These are phyloP conservation scores for Reinhardtius hippoglossoides DNA, from an alignment of 2,113 vertebrate genomes.

Conservation along the genomic window DNA sequence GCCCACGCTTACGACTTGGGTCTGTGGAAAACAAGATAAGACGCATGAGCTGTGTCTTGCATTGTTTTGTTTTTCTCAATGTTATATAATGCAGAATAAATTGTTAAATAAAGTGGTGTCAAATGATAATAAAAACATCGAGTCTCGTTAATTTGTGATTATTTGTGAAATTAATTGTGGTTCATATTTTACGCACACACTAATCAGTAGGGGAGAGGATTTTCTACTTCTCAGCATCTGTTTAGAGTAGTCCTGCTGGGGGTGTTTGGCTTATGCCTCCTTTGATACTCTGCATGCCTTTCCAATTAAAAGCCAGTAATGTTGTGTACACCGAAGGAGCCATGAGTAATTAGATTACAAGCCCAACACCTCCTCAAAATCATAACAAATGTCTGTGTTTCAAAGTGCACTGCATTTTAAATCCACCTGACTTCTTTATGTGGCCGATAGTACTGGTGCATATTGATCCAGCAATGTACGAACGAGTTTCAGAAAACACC, in stretches of 20 bases:
- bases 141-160: conserved; percentile 29
- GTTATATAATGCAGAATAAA: neutral
- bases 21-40: conserved; percentile 75
- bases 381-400: conserved; percentile 19
- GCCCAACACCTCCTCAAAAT: conserved; percentile 16
- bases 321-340: conserved; percentile 27
- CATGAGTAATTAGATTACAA: conserved; percentile 47
- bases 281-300: conserved; percentile 59
- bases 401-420: conserved; percentile 32
- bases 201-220: neutral
- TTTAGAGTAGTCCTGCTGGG: conserved; percentile 58
- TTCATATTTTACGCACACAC: conserved; percentile 22
- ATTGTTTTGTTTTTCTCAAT: neutral
- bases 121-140: conserved; percentile 41
- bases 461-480: conserved; percentile 57
- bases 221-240: conserved; percentile 2
- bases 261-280: conserved; percentile 47
- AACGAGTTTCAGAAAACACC: conserved; percentile 44
- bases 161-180: conserved; percentile 41
- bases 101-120: neutral
- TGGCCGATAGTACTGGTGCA: conserved; percentile 14
- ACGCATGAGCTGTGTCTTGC: neutral
- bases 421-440: conserved; percentile 54
- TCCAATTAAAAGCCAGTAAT: conserved; percentile 67
- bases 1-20: conserved; percentile 89